Base-by-base conservation (phyloP, 64 coral and sea anemone species). In the Actinia equina region DNA sequence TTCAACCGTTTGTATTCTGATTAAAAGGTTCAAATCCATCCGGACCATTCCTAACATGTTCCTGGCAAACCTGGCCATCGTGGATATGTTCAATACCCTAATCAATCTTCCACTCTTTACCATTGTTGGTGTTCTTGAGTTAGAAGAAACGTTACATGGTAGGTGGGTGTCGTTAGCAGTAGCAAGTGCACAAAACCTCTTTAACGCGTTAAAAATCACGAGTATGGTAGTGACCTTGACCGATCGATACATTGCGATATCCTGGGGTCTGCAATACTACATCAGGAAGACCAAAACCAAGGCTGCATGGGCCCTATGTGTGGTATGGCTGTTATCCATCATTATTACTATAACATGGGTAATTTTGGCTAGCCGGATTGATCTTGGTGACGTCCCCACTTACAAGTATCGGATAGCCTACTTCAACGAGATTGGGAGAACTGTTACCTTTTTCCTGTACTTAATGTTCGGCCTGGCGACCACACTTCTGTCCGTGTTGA, bases 1-100 rank as follows among this genome's bases (percentile, higher is more conserved):
- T 11, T 44, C 26, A 8, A 53, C 15, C 1, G 15, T 81, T 6
- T 81, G 27, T 44, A 53, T 81, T 37, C 37, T 81, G 17, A 44
- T 81, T 17, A 81, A 81, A 43, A 44, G 52, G 25, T 88, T 88
- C 65, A 88, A 80, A 71, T 77, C 71, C 46, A 43, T 88, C n/a
- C 86, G 76, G 7, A 88, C 86, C 37, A 44, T 80, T 57, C 76
- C 71, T n/a, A 88, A 88, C 51, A 80, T 88, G 19, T 71, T 88
- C 11, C 13, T 88, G 6, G 71, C 71, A 7, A 88, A 80, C 43
- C 52, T 79, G 2, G 71, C 86, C 1, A 20, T 80, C 10, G 57
- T 80, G 22, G 86, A 88, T 43, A 23, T 88, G 11, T 74, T 88
- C 2, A 79, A 80, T 52, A 30, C 18, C 17, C 6, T 80, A 13